These are phyloP conservation scores for Drosophila tristis DNA, from an alignment of 1,140 invertebrate genomes.

Conservation along the genomic window DNA sequence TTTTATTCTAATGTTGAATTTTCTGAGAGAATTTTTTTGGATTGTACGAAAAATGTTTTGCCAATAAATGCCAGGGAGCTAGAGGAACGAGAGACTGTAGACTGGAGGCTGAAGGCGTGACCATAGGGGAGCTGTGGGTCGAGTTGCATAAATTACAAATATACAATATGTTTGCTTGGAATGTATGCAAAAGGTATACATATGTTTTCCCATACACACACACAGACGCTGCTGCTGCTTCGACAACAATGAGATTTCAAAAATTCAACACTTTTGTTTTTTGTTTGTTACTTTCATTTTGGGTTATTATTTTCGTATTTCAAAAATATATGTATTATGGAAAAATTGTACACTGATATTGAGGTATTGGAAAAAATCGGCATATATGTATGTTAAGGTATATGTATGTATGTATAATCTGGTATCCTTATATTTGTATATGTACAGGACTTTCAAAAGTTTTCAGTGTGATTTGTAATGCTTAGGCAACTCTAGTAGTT, in stretches of 20 bases:
- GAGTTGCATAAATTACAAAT: slow-evolving; percentile 48
- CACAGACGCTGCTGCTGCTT: slow-evolving; percentile 36
- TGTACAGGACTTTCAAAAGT: slow-evolving; percentile 63
- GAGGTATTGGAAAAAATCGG: slow-evolving; percentile 83
- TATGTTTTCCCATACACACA: slow-evolving; percentile 24
- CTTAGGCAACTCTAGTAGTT: slow-evolving; percentile 60
- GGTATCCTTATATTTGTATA: slow-evolving; percentile 46
- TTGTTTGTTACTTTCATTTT: slow-evolving; percentile 26
- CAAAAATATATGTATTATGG: slow-evolving; percentile 82
- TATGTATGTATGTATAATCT: slow-evolving; percentile 41
- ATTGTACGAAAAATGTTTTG: slow-evolving; percentile 44
- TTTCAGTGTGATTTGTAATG: slow-evolving; percentile 24
- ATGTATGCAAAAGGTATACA: slow-evolving; percentile 43
- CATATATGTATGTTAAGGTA: slow-evolving; percentile 63
- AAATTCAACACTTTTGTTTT: slow-evolving; percentile 62
- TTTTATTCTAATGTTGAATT: slow-evolving; percentile 60
- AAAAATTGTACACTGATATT: slow-evolving; percentile 83
- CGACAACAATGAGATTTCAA: slow-evolving; percentile 79
- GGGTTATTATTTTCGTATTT: slow-evolving; percentile 50
- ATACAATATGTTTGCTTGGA: slow-evolving; percentile 40
- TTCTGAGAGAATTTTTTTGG: slow-evolving; percentile 59
- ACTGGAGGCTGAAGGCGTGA: not conserved
- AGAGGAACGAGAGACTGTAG: slow-evolving; percentile 11
- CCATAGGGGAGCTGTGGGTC: slow-evolving; percentile 12
- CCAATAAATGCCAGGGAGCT: slow-evolving; percentile 56